Conservation (phyloP, 2,113 vertebrate species). For the Eptesicus fuscus region DNA sequence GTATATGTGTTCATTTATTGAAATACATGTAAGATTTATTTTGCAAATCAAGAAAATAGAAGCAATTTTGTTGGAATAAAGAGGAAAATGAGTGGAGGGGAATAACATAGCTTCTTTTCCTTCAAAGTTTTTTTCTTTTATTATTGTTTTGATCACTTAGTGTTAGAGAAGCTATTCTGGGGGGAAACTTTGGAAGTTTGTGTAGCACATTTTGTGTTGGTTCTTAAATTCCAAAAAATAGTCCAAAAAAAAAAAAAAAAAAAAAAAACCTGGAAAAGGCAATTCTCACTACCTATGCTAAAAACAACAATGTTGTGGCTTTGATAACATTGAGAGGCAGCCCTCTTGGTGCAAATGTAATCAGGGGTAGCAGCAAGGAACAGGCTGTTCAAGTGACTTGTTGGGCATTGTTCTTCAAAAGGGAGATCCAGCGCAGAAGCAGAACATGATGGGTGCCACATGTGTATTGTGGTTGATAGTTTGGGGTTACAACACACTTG, state of each 20-base stretch:
- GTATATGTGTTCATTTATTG: background rate
- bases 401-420: background rate
- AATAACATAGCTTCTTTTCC: background rate
- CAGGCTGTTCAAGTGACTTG: background rate
- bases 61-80: background rate
- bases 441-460: background rate
- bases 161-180: background rate
- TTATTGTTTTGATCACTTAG: background rate
- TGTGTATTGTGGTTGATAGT: fast-evolving
- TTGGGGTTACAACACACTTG: background rate
- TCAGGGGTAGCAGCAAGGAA: background rate
- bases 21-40: background rate
- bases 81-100: background rate
- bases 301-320: background rate
- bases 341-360: background rate
- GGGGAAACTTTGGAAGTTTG: background rate
- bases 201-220: background rate
- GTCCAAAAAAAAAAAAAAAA: background rate
- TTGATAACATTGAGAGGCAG: background rate
- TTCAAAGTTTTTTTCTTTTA: background rate
- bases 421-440: background rate
- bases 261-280: background rate
- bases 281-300: background rate
- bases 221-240: background rate
- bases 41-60: background rate